Evolutionary conservation across 2,888 invertebrate genomes (phyloP).

Genomic region (Aspidiotus destructor): DNA sequence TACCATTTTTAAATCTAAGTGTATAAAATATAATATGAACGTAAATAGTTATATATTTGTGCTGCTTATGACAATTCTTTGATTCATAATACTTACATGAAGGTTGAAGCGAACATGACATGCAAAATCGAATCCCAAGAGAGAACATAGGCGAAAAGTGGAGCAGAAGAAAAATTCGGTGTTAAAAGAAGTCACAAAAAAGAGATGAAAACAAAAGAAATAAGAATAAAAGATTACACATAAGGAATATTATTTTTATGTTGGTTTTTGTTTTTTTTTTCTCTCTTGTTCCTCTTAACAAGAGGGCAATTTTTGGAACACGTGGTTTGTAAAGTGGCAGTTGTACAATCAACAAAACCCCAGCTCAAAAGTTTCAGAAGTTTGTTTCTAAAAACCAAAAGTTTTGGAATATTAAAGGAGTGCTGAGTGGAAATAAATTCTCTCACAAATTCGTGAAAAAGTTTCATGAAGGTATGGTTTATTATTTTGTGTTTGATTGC

Average conservation of each 20-base stretch:
- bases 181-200: conserved; percentile 62
- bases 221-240: conserved; percentile 37
- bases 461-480: no score
- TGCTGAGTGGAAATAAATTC: no score
- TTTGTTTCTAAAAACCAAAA: no score
- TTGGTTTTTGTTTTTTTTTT: background rate
- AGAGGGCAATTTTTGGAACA: no score
- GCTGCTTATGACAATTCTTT: conserved; percentile 29
- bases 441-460: no score
- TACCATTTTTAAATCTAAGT: background rate
- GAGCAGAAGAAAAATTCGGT: conserved; percentile 69
- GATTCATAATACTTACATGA: conserved; percentile 31
- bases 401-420: no score
- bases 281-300: no score
- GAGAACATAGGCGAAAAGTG: conserved; percentile 55
- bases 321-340: no score
- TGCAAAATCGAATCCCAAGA: conserved; percentile 44
- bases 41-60: conserved; percentile 27
- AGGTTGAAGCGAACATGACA: conserved; percentile 49
- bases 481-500: no score
- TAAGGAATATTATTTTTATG: conserved; percentile 9
- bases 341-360: no score
- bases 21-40: no score
- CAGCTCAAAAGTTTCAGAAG: no score
- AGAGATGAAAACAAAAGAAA: conserved; percentile 44